Percentiles rank a stretch among this genome's conserved stretches.
Conservation (phyloP, 2,888 invertebrate species). For the Ptilodon capucinus region DNA sequence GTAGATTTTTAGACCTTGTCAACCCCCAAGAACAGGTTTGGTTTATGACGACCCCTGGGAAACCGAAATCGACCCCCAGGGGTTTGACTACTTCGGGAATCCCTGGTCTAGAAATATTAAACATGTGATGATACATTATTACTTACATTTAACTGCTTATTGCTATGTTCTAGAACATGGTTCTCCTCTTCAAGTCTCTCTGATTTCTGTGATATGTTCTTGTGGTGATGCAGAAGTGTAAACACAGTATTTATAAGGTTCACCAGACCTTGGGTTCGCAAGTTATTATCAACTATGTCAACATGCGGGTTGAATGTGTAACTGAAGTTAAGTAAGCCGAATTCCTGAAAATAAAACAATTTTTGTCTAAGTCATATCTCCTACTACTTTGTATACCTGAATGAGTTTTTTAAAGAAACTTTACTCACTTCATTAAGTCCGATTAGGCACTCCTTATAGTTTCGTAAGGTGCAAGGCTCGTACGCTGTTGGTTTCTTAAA, state of each 20-base stretch:
- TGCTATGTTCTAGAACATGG: slow-evolving; percentile 62
- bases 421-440: slow-evolving; percentile 64
- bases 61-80: too few relatives aligned
- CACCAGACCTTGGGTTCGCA: slow-evolving; percentile 57
- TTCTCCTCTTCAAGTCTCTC: slow-evolving; percentile 61
- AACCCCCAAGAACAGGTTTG: too few relatives aligned
- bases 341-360: slow-evolving; percentile 51
- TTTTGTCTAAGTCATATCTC: too few relatives aligned
- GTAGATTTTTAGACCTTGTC: too few relatives aligned
- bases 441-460: slow-evolving; percentile 69
- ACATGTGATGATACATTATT: too few relatives aligned
- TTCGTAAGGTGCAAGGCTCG: slow-evolving; percentile 67
- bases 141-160: slow-evolving; percentile 68
- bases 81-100: too few relatives aligned
- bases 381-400: too few relatives aligned
- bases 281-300: slow-evolving; percentile 49
- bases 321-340: slow-evolving; percentile 61
- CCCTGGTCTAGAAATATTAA: too few relatives aligned
- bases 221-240: slow-evolving; percentile 62
- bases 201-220: slow-evolving; percentile 55
- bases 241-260: slow-evolving; percentile 67
- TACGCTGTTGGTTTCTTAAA: slow-evolving; percentile 65
- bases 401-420: not conserved
- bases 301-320: slow-evolving; percentile 70
- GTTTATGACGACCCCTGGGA: too few relatives aligned